Evolutionary conservation across 2,797 vertebrate genomes (phyloP).

Genomic region (Cuculus canorus): DNA sequence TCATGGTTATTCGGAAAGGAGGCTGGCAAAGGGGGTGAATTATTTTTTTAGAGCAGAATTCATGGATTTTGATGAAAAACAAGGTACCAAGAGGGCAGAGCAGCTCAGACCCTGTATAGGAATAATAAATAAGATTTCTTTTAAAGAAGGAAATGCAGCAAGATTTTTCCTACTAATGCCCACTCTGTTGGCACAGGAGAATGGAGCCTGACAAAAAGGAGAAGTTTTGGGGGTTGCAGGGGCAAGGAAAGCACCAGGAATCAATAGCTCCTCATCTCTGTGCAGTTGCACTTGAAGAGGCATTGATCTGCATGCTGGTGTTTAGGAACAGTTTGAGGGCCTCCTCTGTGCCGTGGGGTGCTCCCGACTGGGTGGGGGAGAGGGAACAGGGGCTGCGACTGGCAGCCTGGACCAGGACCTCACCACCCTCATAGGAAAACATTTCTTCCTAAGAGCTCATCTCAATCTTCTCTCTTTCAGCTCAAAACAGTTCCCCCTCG

Average conservation of each 20-base stretch:
- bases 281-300: not conserved
- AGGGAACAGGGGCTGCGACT: not conserved
- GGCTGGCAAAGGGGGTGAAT: not conserved
- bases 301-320: accelerated
- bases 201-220: not conserved
- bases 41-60: not conserved
- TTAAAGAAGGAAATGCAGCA: not conserved
- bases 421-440: too few species aligned
- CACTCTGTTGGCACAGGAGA: not conserved
- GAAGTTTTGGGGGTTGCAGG: not conserved
- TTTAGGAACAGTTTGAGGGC: not conserved
- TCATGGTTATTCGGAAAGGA: not conserved
- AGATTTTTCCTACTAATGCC: not conserved
- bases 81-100: not conserved
- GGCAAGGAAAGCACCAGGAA: not conserved
- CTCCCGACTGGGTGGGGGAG: not conserved
- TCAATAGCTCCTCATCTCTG: not conserved
- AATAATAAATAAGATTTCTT: not conserved
- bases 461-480: too few species aligned
- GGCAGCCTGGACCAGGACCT: too few species aligned
- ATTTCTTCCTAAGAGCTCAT: too few species aligned
- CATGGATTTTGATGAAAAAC: not conserved
- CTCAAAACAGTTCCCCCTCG: too few species aligned
- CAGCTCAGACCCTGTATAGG: not conserved
- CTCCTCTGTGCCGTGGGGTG: not conserved